Evolutionary conservation across 2,888 invertebrate species (phyloP).

Genomic region (Drosophila kuntzei): DNA sequence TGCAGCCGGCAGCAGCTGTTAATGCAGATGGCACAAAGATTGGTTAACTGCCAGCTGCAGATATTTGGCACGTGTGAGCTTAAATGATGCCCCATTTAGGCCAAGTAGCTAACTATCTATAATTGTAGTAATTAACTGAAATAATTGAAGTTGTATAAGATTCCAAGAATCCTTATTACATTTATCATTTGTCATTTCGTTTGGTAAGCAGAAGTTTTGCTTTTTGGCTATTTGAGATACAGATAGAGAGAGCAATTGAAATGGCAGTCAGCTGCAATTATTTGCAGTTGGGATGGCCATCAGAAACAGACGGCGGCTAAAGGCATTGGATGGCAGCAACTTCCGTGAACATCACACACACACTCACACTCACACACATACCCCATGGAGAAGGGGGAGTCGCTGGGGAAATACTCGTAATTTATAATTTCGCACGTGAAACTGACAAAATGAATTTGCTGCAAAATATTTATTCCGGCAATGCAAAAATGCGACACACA

Average conservation of each 20-base stretch:
- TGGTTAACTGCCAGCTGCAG: slow-evolving; percentile 21
- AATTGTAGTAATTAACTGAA: background rate
- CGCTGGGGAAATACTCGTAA: slow-evolving; percentile 53
- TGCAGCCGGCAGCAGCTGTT: slow-evolving; percentile 41
- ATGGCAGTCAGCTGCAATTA: slow-evolving; percentile 71
- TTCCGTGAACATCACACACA: slow-evolving; percentile 31
- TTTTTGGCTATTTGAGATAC: slow-evolving; percentile 3
- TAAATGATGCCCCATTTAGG: slow-evolving; percentile 1
- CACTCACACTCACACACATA: background rate
- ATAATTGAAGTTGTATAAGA: background rate
- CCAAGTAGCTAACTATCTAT: background rate
- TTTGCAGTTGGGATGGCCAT: slow-evolving; percentile 75
- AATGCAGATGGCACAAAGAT: slow-evolving; percentile 34
- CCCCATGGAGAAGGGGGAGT: slow-evolving; percentile 1
- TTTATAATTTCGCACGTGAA: slow-evolving; percentile 81
- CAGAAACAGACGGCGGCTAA: slow-evolving; percentile 75
- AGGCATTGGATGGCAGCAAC: slow-evolving; percentile 52
- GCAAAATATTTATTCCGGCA: slow-evolving; percentile 32
- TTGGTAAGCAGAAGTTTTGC: slow-evolving; percentile 7
- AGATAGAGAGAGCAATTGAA: slow-evolving; percentile 9
- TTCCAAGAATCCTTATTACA: background rate
- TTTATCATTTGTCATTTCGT: background rate
- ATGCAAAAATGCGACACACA: slow-evolving; percentile 53
- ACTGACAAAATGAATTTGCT: slow-evolving; percentile 66
- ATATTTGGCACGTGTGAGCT: slow-evolving; percentile 13